Percentiles rank a stretch among this genome's conserved stretches.
Conservation (phyloP, 2,113 vertebrate species). For the Aspidoscelis tigris region DNA sequence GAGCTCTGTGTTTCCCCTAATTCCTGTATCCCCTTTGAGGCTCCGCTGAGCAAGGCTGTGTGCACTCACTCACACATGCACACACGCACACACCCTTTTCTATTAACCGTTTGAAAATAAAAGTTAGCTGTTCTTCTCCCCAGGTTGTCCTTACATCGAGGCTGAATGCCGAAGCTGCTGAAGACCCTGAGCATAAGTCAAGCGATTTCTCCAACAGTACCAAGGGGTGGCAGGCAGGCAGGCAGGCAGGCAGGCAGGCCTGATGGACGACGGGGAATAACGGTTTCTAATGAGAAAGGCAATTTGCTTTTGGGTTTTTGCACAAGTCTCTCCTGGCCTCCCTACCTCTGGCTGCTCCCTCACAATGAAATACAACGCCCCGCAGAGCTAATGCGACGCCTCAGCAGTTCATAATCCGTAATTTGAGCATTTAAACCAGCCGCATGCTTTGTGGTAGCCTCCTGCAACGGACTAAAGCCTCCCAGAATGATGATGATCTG, state of each 20-base stretch:
- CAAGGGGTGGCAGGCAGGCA: no score
- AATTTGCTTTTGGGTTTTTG: background rate
- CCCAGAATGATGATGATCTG: constrained; percentile 8
- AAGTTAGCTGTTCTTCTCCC: constrained; percentile 18
- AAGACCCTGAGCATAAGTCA: constrained; percentile 13
- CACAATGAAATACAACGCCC: background rate
- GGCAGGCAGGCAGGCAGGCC: background rate
- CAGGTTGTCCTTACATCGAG: constrained; percentile 9
- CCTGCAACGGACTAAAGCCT: background rate
- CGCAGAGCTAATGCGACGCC: constrained; percentile 1
- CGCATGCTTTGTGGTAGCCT: background rate
- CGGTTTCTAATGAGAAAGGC: constrained; percentile 9
- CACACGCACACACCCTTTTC: no score
- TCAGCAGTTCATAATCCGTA: background rate
- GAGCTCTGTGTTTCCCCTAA: background rate
- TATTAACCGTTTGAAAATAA: constrained; percentile 18
- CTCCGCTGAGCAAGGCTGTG: background rate
- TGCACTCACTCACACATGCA: no score
- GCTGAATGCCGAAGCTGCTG: background rate
- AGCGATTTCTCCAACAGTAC: background rate
- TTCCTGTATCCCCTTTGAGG: background rate
- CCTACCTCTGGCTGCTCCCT: background rate
- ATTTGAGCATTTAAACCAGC: constrained; percentile 7
- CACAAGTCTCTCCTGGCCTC: background rate
- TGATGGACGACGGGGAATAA: constrained; percentile 7